phyloP scores from a whole-genome alignment of 2,888 invertebrate species.

The Deilephila elpenor region DNA sequence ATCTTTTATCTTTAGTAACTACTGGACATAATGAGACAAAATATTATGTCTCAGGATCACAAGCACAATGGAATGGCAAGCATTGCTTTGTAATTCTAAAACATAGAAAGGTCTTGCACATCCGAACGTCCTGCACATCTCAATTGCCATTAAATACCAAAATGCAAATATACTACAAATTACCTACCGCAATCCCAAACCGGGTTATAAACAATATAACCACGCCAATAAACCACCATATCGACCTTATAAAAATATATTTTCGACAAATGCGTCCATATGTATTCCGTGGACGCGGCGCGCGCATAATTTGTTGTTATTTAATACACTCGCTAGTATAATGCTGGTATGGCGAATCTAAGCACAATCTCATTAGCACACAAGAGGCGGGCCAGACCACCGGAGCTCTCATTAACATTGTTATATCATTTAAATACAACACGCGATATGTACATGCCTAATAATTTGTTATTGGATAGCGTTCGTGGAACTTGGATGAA shows the following conservation, averaged over 20 bases:
- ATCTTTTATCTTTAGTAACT: too few relatives aligned
- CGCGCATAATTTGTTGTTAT: constrained; percentile 17
- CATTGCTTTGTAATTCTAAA: too few relatives aligned
- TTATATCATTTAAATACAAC: constrained; percentile 20
- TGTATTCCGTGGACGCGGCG: neutral
- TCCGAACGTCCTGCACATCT: too few relatives aligned
- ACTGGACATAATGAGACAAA: too few relatives aligned
- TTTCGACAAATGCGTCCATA: constrained; percentile 10
- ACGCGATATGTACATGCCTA: constrained; percentile 9
- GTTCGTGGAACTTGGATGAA: constrained; percentile 4
- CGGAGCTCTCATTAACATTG: constrained; percentile 25
- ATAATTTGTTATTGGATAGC: neutral
- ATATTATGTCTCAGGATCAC: too few relatives aligned
- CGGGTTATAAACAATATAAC: neutral
- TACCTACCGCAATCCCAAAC: constrained; percentile 8
- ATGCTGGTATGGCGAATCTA: constrained; percentile 24
- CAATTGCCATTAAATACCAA: neutral
- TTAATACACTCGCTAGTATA: constrained; percentile 13
- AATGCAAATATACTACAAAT: neutral
- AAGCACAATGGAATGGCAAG: too few relatives aligned
- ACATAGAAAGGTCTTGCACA: too few relatives aligned
- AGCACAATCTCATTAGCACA: constrained; percentile 25
- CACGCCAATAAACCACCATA: constrained; percentile 15
- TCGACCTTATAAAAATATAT: constrained; percentile 21
- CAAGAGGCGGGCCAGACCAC: constrained; percentile 27